Percentiles rank a stretch among this genome's conserved stretches.
These are phyloP conservation scores for Notothenia rossii DNA, from an alignment of 2,113 vertebrate species.

Conservation along the genomic window DNA sequence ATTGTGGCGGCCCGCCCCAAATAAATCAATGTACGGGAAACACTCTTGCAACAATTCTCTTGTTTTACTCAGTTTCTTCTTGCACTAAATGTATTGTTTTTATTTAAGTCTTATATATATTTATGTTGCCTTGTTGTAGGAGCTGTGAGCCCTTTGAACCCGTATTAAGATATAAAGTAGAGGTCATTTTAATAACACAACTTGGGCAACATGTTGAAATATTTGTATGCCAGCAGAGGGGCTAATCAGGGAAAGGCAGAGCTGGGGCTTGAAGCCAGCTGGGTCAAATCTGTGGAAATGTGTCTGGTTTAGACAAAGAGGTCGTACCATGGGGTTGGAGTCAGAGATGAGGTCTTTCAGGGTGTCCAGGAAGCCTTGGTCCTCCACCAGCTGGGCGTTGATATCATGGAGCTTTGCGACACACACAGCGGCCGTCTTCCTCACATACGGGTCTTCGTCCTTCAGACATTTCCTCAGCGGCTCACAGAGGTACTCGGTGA, in stretches of 20 bases:
- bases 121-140: no score
- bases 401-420: slow-evolving; percentile 99
- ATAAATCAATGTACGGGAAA: no score
- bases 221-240: not conserved
- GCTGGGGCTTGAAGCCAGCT: no score
- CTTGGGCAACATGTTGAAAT: not conserved
- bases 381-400: slow-evolving; percentile 97
- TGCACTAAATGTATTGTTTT: no score
- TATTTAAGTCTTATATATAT: no score
- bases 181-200: not conserved
- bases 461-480: slow-evolving; percentile 97
- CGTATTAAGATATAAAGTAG: not conserved
- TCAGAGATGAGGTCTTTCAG: slow-evolving; percentile 98
- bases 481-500: slow-evolving; percentile 97
- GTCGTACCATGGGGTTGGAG: slow-evolving; percentile 96
- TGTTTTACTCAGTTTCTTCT: no score
- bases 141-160: no score
- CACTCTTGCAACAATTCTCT: no score
- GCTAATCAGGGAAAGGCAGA: slow-evolving; percentile 18
- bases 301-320: not conserved
- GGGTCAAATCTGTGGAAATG: no score
- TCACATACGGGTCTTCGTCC: slow-evolving; percentile 97
- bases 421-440: slow-evolving; percentile 96
- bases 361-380: slow-evolving; percentile 98
- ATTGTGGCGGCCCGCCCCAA: no score